Conservation (phyloP, 1,140 invertebrate genomes). For the Bombyx mori region DNA sequence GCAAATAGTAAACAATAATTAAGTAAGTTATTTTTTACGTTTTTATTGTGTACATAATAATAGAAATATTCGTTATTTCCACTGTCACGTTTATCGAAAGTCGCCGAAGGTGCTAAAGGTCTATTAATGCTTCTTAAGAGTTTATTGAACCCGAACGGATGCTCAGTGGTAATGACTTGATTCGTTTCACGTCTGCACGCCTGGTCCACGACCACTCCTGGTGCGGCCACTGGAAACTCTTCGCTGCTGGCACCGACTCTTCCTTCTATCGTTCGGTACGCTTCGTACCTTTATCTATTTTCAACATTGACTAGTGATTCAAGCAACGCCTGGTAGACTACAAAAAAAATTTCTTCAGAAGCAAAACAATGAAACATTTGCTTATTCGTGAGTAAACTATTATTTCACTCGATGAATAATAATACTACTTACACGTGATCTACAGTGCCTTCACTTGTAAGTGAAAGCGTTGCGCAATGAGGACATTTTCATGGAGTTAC, state of each 20-base stretch:
- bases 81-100: slow-evolving; percentile 52
- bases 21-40: slow-evolving; percentile 72
- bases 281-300: slow-evolving; percentile 20
- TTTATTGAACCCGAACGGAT: slow-evolving; percentile 24
- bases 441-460: slow-evolving; percentile 48
- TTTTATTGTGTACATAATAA: slow-evolving; percentile 68
- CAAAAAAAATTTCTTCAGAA: background rate
- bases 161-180: background rate
- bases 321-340: background rate
- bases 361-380: background rate
- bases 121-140: slow-evolving; percentile 61
- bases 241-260: slow-evolving; percentile 9
- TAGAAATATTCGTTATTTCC: slow-evolving; percentile 61
- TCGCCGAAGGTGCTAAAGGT: slow-evolving; percentile 68
- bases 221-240: slow-evolving; percentile 6
- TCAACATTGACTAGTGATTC: slow-evolving; percentile 1
- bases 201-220: background rate
- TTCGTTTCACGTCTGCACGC: background rate
- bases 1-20: slow-evolving; percentile 69
- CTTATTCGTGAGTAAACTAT: slow-evolving; percentile 12
- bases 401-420: slow-evolving; percentile 33
- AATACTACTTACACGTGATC: slow-evolving; percentile 36
- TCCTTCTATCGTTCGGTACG: slow-evolving; percentile 3
- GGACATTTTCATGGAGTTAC: too few species aligned
- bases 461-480: slow-evolving; percentile 22